Evolutionary conservation across 2,113 vertebrate genomes (phyloP).

Genomic region (Abramis brama): DNA sequence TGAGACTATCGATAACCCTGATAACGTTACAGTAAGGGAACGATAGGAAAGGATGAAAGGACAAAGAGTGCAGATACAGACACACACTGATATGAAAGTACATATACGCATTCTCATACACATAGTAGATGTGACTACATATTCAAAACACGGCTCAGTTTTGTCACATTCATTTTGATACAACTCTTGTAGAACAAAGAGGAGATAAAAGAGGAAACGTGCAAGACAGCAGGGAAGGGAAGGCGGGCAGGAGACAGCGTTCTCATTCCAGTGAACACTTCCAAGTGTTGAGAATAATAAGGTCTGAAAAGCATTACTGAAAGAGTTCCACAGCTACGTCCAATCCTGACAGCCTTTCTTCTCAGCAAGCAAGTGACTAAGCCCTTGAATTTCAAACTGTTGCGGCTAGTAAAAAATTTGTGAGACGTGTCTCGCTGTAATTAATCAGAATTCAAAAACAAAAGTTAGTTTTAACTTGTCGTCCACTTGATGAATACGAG

Average conservation of each 20-base stretch:
- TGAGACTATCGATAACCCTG: slow-evolving; percentile 39
- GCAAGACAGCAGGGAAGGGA: slow-evolving; percentile 10
- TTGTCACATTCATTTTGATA: slow-evolving; percentile 53
- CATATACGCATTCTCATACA: background rate
- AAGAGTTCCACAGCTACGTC: slow-evolving; percentile 53
- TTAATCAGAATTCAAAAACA: slow-evolving; percentile 12
- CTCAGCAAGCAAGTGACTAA: slow-evolving; percentile 32
- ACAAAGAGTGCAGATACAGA: background rate
- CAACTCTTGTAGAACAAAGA: slow-evolving; percentile 55
- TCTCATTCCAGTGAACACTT: slow-evolving; percentile 47
- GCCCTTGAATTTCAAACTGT: slow-evolving; percentile 30
- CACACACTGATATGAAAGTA: background rate
- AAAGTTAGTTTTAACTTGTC: background rate
- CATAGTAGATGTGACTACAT: slow-evolving; percentile 14
- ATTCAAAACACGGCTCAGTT: slow-evolving; percentile 48
- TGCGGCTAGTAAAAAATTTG: background rate
- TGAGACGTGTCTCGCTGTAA: background rate
- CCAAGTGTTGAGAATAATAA: slow-evolving; percentile 52
- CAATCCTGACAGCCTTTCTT: slow-evolving; percentile 45
- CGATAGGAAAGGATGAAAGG: background rate
- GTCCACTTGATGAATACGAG: background rate
- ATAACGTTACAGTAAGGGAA: slow-evolving; percentile 8
- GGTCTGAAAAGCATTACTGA: slow-evolving; percentile 55
- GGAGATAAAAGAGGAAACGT: slow-evolving; percentile 48
- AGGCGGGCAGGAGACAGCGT: slow-evolving; percentile 28